Evolutionary conservation across 2,797 vertebrate species (phyloP), one percentile per base, ranked within the genome.

Genomic region (Sternarchorhynchus goeldii): DNA sequence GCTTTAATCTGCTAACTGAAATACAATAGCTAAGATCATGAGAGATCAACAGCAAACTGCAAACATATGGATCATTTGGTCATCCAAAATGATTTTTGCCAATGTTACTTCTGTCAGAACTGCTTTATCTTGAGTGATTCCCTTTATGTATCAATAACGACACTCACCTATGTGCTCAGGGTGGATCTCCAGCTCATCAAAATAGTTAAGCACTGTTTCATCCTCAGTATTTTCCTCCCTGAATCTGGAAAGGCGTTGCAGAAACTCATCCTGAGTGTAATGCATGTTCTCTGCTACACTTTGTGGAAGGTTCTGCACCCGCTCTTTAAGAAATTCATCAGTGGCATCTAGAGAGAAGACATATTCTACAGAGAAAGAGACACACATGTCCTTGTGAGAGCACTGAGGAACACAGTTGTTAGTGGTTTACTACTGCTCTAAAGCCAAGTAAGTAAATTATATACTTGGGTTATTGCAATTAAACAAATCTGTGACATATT

Each of bases 111-210:
- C 41, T 45, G 10, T 45, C 41, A 45, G 41, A 45, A 45, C 8
- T 45, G 8, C 41, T 45, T 7, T 10, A 45, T 45, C 41, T 45
- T 8, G 41, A 7, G 8, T 45, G 41, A 45, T 2, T 45, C 41
- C 41, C 41, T 45, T 45, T 50, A 50, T 12, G 45, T 45, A 25
- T 6, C 1, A 0, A 16, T 1, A 31, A 56, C 18, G 12, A 68
- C 10, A 66, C 87, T 66, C 94, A 99, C 97, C 95, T 0, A 98
- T 94, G 63, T 92, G 84, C 50, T 94, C 89, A 2, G 95, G 95
- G 79, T 94, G 92, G 90, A 98, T 93, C 91, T 98, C 96, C 41
- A 95, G 88, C 81, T 98, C 95, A 57, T 98, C 96, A 66, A 97
- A 99, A 85, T 95, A 99, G 90, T 98, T 95, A 78, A 96, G 88